Evolutionary conservation across 35 echinoderm and acorn worm genomes (phyloP), one percentile per base, ranked within the genome.

Genomic region (Chiridota heheva): DNA sequence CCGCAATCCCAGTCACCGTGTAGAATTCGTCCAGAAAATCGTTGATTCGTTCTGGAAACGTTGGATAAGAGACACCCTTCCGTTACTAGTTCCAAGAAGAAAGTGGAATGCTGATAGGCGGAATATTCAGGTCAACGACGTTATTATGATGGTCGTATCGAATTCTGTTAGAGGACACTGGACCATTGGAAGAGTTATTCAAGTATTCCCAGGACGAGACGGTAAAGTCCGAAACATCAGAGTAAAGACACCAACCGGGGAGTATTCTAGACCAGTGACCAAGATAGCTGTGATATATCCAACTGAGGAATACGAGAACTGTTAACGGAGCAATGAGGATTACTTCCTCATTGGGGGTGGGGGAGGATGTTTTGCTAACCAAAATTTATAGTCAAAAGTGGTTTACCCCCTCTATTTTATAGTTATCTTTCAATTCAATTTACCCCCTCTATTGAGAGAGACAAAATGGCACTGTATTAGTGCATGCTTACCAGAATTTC

Each of bases 1-100:
- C 3, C 36, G 2, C 2, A 91, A 65, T 57, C 89, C 72, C 0
- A 76, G 46, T 42, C 59, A 86, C 25, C 72, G 82, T 12, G 72
- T 79, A 27, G 89, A 91, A 47, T 91, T 91, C 29, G 63, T 91
- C 2, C 72, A 91, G 61, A 67, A 43, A 33, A 70, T 91, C 5
- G 53, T 85, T 2, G 82, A 86, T 65, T 46, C 88, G 5, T 91
- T 91, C 39, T 85, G 88, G 88, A 80, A 86, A 61, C 1, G 7
- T 15, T 91, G 88, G 88, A 86, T 25, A 7, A 46, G 88, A 46
- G 81, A 91, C 44, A 82, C 82, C 0, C 63, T 89, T 20, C 60
- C 82, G 18, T 34, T 64, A 1, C 61, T 86, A 15, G 84, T 86
- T 30, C 84, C 73, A 65, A 53, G 72, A 17, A 38, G 57, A 26